These are phyloP conservation scores for Ephialtes manifestator DNA, from an alignment of 2,888 invertebrate genomes.

Conservation along the genomic window DNA sequence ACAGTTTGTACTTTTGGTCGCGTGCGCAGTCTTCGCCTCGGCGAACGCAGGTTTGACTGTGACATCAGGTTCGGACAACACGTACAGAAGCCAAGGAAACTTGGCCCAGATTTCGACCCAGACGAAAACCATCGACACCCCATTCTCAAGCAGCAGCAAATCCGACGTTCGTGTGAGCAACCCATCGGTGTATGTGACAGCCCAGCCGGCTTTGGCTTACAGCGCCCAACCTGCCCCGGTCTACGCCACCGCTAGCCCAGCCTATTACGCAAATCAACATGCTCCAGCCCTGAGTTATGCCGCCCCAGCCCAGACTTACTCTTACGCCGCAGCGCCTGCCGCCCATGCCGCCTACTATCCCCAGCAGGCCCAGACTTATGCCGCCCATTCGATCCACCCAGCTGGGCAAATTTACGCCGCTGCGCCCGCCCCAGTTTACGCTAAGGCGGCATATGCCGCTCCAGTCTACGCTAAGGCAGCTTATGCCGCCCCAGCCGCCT, in stretches of 20 bases:
- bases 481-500: slow-evolving; percentile 62
- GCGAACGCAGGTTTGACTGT: slow-evolving; percentile 85
- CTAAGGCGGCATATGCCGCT: slow-evolving; percentile 63
- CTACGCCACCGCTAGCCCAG: slow-evolving; percentile 60
- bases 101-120: slow-evolving; percentile 89
- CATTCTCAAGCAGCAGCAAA: slow-evolving; percentile 91
- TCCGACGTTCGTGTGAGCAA: slow-evolving; percentile 91
- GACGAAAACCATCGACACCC: slow-evolving; percentile 91
- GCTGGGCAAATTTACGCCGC: slow-evolving; percentile 55
- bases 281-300: slow-evolving; percentile 41
- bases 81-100: slow-evolving; percentile 88
- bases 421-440: slow-evolving; percentile 61
- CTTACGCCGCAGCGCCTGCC: slow-evolving; percentile 58
- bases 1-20: slow-evolving; percentile 84
- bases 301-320: slow-evolving; percentile 43
- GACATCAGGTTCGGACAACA: slow-evolving; percentile 83
- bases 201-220: slow-evolving; percentile 58
- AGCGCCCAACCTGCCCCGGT: slow-evolving; percentile 41
- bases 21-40: slow-evolving; percentile 85
- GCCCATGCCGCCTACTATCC: slow-evolving; percentile 62
- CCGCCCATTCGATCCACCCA: slow-evolving; percentile 52
- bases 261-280: slow-evolving; percentile 51
- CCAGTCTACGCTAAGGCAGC: slow-evolving; percentile 60
- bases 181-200: slow-evolving; percentile 69
- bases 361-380: slow-evolving; percentile 60